Percentiles rank a stretch among this genome's conserved stretches.
Conservation (phyloP, 1,140 invertebrate genomes). For the Calosoma granatense region DNA sequence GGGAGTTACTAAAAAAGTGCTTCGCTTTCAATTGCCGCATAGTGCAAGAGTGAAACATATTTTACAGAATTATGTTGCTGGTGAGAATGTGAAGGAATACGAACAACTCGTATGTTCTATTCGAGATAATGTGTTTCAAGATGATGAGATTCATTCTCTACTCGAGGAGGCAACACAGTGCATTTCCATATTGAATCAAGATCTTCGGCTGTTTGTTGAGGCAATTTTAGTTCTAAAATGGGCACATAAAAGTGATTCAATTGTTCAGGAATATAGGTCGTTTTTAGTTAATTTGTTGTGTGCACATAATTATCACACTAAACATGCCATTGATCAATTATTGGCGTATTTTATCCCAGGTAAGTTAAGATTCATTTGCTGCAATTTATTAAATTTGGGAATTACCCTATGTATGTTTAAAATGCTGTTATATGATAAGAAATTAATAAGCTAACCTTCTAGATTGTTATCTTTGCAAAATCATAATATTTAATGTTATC, state of each 20-base stretch:
- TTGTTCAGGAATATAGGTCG: slow-evolving; percentile 42
- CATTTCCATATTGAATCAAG: slow-evolving; percentile 43
- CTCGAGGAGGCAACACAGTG: slow-evolving; percentile 44
- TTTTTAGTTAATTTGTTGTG: slow-evolving; percentile 53
- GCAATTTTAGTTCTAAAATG: slow-evolving; percentile 48
- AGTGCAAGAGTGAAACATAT: slow-evolving; percentile 26
- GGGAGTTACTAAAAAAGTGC: not conserved
- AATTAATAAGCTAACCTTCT: too few species aligned
- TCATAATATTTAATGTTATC: too few species aligned
- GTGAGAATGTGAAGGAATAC: slow-evolving; percentile 23
- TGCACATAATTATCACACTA: slow-evolving; percentile 49
- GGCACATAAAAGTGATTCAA: slow-evolving; percentile 37
- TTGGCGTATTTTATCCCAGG: slow-evolving; percentile 44
- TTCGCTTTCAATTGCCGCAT: slow-evolving; percentile 29
- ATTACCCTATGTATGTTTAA: too few species aligned
- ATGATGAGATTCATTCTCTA: slow-evolving; percentile 43
- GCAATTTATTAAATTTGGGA: slow-evolving; percentile 16
- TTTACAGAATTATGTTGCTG: slow-evolving; percentile 21
- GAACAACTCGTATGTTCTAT: slow-evolving; percentile 28
- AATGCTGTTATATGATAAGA: too few species aligned
- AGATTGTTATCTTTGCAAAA: too few species aligned
- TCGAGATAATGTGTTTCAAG: slow-evolving; percentile 35
- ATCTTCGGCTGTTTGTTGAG: slow-evolving; percentile 49
- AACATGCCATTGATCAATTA: slow-evolving; percentile 45
- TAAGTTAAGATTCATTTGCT: slow-evolving; percentile 25